Percentiles rank a stretch among this genome's conserved stretches.
These are phyloP conservation scores for Vanessa tameamea DNA, from an alignment of 1,140 invertebrate genomes.

Conservation along the genomic window DNA sequence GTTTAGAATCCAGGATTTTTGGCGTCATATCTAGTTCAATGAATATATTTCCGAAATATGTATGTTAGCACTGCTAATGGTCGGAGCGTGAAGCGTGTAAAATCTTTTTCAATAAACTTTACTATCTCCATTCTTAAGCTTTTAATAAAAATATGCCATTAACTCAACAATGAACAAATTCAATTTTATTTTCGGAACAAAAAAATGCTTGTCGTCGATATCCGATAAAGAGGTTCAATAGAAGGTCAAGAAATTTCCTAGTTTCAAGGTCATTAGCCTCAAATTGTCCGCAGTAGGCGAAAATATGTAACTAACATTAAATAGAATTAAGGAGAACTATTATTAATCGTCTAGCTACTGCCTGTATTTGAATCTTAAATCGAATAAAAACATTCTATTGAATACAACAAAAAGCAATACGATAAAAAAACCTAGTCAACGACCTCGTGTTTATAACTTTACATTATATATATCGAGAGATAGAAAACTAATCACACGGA, in stretches of 20 bases:
- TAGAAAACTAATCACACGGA: slow-evolving; percentile 25
- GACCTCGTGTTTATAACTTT: background rate
- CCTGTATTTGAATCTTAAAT: background rate
- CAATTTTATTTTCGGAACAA: no score
- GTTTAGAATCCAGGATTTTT: no score
- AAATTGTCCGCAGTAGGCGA: background rate
- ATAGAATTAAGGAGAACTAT: background rate
- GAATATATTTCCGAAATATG: no score
- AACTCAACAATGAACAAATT: no score
- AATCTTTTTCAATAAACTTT: no score
- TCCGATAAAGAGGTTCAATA: background rate
- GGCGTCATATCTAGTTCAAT: no score
- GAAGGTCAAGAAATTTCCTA: slow-evolving; percentile 7
- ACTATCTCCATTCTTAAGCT: no score
- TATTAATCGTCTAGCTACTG: background rate
- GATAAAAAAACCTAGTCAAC: slow-evolving; percentile 21
- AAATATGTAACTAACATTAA: background rate
- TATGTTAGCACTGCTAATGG: no score
- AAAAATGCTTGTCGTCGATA: background rate
- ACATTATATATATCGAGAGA: background rate
- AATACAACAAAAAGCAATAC: background rate
- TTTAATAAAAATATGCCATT: no score
- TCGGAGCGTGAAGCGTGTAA: no score
- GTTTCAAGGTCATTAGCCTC: background rate
- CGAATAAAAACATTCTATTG: background rate